Evolutionary conservation across 37 sponge, comb jelly and placozoan genomes (phyloP).

Genomic region (Bolinopsis microptera): DNA sequence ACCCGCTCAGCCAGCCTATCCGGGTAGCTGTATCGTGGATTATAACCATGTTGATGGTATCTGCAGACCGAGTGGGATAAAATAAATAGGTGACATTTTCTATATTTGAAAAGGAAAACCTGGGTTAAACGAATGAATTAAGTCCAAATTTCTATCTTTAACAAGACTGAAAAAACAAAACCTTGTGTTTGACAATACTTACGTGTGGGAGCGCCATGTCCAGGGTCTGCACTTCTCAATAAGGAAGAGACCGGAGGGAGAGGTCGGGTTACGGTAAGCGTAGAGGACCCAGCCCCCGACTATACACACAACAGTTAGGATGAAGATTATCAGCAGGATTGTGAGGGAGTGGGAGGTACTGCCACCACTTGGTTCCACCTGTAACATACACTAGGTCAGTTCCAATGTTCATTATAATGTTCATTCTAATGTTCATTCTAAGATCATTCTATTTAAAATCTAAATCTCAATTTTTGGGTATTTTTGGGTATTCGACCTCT

Average conservation of each 20-base stretch:
- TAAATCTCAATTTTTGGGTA: too few species aligned
- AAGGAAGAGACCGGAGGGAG: slow-evolving; percentile 49
- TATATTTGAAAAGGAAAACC: too few species aligned
- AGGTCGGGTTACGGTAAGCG: slow-evolving; percentile 48
- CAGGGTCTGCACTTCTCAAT: slow-evolving; percentile 62
- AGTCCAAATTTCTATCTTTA: too few species aligned
- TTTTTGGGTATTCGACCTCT: too few species aligned
- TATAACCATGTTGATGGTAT: neutral
- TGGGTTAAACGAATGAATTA: too few species aligned
- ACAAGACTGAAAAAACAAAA: neutral
- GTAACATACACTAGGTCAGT: neutral
- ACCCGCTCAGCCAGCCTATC: neutral
- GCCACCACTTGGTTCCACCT: neutral
- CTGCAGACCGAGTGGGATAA: too few species aligned
- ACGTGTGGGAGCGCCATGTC: neutral
- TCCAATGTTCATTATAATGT: too few species aligned
- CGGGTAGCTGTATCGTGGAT: neutral
- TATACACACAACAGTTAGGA: neutral
- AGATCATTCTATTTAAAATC: too few species aligned
- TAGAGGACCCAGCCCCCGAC: slow-evolving; percentile 60
- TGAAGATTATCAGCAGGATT: slow-evolving; percentile 2
- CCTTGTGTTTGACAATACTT: slow-evolving; percentile 20
- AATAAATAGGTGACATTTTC: too few species aligned
- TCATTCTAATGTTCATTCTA: too few species aligned
- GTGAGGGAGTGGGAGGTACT: slow-evolving; percentile 16